Conservation (phyloP, 2,113 vertebrate species). For the Corythornis cristatus region DNA sequence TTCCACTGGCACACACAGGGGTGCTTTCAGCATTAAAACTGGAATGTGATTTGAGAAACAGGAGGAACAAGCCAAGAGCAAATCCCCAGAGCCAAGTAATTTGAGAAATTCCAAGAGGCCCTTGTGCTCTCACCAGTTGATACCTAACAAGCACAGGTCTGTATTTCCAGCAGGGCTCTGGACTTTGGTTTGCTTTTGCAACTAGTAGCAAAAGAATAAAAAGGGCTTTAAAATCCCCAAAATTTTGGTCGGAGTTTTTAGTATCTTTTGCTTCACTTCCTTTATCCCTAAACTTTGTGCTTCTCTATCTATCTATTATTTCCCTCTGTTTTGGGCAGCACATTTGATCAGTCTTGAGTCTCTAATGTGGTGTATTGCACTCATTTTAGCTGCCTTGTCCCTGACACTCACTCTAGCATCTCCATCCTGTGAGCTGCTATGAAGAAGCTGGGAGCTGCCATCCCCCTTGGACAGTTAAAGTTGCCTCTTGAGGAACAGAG, state of each 20-base stretch:
- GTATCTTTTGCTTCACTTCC: not conserved
- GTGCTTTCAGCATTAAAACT: not conserved
- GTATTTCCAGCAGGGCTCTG: not conserved
- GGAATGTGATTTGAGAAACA: not conserved
- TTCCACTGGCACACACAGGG: not conserved
- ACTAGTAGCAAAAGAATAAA: not conserved
- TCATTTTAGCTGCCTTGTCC: not conserved
- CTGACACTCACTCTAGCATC: not conserved
- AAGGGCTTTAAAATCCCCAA: rapidly evolving
- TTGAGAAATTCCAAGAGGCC: not conserved
- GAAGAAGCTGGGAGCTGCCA: not conserved
- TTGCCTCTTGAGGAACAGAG: not conserved
- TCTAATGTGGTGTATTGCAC: not conserved
- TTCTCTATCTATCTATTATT: not conserved
- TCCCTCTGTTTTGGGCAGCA: not conserved
- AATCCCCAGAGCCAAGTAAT: not conserved
- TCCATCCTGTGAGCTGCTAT: not conserved
- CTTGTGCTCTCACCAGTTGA: not conserved
- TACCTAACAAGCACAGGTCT: not conserved
- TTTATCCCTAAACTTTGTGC: not conserved
- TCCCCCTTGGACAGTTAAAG: not conserved
- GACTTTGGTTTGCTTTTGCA: not conserved
- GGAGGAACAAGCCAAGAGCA: not conserved
- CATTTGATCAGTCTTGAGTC: not conserved
- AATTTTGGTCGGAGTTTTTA: not conserved